These are phyloP conservation scores for Epizoanthus rinbou DNA, from an alignment of 92 coral and sea anemone species.

Conservation along the genomic window DNA sequence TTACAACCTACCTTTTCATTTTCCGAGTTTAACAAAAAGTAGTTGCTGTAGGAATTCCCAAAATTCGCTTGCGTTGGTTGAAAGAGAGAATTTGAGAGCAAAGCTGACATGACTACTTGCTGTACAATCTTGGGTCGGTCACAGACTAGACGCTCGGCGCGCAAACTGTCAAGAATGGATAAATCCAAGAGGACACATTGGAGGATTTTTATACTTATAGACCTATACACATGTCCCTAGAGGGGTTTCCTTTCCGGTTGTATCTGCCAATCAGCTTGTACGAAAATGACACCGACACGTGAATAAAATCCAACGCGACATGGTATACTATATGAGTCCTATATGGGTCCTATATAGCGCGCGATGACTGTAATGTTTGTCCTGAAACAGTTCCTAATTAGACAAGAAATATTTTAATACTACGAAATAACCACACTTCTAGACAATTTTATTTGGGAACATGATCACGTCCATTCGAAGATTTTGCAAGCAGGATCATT, in stretches of 20 bases:
- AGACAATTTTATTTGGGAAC: neutral
- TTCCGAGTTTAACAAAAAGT: constrained; percentile 73
- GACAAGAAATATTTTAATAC: constrained; percentile 3
- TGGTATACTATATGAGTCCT: too few relatives aligned
- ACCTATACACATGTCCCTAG: constrained; percentile 1
- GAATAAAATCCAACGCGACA: neutral
- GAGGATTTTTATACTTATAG: constrained; percentile 28
- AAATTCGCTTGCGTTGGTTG: constrained; percentile 66
- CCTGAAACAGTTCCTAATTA: neutral
- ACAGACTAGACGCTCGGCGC: neutral
- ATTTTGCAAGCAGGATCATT: neutral
- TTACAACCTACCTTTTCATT: constrained; percentile 75
- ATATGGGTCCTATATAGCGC: neutral
- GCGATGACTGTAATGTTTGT: neutral
- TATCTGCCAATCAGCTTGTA: constrained; percentile 25
- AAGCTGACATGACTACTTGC: constrained; percentile 67
- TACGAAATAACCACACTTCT: neutral
- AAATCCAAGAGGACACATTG: neutral
- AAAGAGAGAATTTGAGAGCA: constrained; percentile 75
- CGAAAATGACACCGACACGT: constrained; percentile 15
- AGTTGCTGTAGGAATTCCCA: constrained; percentile 63
- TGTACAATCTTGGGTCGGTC: constrained; percentile 9
- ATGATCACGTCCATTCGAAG: neutral
- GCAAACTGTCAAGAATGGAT: constrained; percentile 17
- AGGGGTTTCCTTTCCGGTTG: constrained; percentile 19